Evolutionary conservation across 2,797 vertebrate species (phyloP).

Genomic region (Alauda arvensis): DNA sequence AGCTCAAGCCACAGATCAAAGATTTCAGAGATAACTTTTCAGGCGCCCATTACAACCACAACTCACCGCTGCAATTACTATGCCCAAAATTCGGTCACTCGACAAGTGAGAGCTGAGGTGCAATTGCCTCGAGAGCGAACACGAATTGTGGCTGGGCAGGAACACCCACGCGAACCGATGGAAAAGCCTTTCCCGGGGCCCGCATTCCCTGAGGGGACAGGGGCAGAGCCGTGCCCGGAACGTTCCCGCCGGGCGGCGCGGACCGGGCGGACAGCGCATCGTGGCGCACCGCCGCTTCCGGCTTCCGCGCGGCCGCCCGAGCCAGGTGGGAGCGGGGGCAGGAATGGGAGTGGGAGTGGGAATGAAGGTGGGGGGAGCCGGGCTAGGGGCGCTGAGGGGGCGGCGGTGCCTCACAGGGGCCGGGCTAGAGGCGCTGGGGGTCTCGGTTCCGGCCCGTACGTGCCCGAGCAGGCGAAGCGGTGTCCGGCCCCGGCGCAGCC

Average conservation of each 20-base stretch:
- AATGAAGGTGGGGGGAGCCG: too few species aligned
- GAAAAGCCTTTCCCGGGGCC: rapidly evolving
- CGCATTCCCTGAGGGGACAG: rapidly evolving
- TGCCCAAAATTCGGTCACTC: neutral
- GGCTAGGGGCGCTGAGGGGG: neutral
- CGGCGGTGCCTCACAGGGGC: neutral
- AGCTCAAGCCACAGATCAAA: neutral
- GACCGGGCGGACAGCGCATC: neutral
- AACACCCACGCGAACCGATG: rapidly evolving
- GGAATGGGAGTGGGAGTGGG: rapidly evolving
- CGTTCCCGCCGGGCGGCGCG: neutral
- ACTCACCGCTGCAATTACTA: neutral
- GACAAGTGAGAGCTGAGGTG: neutral
- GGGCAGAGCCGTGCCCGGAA: rapidly evolving
- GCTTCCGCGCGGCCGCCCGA: neutral
- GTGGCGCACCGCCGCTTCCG: neutral
- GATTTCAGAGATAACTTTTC: neutral
- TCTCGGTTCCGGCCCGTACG: rapidly evolving
- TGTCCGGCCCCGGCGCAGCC: neutral
- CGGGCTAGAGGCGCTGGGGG: too few species aligned
- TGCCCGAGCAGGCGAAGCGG: neutral
- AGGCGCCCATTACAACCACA: neutral
- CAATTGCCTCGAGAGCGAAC: rapidly evolving
- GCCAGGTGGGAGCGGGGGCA: neutral
- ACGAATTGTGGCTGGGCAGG: rapidly evolving